A percentile compares a stretch with the other conserved stretches of the same genome.
phyloP scores from a whole-genome alignment of 2,888 invertebrate species.

The Trichopria drosophilae region DNA sequence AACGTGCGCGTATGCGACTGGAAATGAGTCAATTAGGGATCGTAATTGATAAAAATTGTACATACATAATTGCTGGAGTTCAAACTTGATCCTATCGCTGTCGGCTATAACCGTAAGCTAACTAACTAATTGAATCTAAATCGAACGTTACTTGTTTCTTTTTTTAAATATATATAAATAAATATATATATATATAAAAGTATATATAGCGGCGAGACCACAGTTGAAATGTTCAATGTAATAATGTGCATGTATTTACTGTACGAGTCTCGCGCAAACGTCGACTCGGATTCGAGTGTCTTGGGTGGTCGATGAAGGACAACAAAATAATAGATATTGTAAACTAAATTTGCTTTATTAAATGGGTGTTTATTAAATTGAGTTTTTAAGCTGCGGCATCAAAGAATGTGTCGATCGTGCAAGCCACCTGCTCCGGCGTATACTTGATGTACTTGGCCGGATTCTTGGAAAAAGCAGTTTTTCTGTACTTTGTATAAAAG shows the following conservation, averaged over 20 bases:
- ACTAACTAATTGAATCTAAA: conserved; percentile 48
- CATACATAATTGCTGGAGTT: conserved; percentile 56
- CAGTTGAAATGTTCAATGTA: conserved; percentile 41
- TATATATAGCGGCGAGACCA: conserved; percentile 40
- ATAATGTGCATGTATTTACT: conserved; percentile 30
- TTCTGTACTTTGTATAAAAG: conserved; percentile 76
- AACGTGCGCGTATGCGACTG: conserved; percentile 21
- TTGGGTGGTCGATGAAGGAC: conserved; percentile 28
- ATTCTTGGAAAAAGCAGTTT: conserved; percentile 87
- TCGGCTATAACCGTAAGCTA: conserved; percentile 47
- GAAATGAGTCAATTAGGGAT: conserved; percentile 25
- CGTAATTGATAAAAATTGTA: conserved; percentile 49
- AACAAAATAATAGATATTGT: conserved; percentile 52
- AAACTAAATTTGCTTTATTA: conserved; percentile 58
- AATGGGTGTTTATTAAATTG: conserved; percentile 57
- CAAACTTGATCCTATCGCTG: conserved; percentile 56
- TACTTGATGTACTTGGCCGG: conserved; percentile 92
- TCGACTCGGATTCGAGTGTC: conserved; percentile 16
- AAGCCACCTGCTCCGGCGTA: conserved; percentile 80
- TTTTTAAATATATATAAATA: conserved; percentile 48
- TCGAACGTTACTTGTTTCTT: conserved; percentile 51
- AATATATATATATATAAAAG: conserved; percentile 32
- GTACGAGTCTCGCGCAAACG: conserved; percentile 27
- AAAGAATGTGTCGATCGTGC: conserved; percentile 86
- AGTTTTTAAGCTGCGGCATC: conserved; percentile 76